Evolutionary conservation across 2,797 vertebrate genomes (phyloP).

Genomic region (Poeciliopsis paucimaculata): DNA sequence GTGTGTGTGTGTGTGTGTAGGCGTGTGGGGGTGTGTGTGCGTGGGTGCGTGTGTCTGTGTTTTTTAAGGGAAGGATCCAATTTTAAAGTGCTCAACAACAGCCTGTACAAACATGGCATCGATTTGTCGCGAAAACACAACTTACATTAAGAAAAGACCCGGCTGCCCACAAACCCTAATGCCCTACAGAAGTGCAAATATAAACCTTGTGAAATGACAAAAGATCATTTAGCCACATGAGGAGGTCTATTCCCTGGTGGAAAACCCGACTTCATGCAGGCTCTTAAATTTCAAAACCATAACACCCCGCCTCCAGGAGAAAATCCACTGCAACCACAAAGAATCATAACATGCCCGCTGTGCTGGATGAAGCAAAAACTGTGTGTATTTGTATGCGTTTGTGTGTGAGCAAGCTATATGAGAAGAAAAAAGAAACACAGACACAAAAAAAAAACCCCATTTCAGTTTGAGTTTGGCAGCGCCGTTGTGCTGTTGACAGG

Average conservation of each 20-base stretch:
- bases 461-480: constrained; percentile 34
- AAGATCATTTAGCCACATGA: constrained; percentile 50
- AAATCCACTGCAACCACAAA: constrained; percentile 50
- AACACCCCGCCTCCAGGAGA: constrained; percentile 26
- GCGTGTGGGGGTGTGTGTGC: constrained; percentile 8
- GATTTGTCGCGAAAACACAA: constrained; percentile 59
- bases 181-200: constrained; percentile 29
- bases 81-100: constrained; percentile 70
- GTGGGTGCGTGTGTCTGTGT: not conserved
- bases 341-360: constrained; percentile 35
- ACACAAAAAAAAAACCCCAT: not conserved
- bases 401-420: constrained; percentile 1
- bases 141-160: constrained; percentile 42
- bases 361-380: constrained; percentile 30
- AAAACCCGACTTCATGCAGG: constrained; percentile 57
- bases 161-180: constrained; percentile 41
- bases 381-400: constrained; percentile 19
- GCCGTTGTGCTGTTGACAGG: constrained; percentile 62
- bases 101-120: constrained; percentile 65
- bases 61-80: constrained; percentile 58
- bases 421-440: not conserved
- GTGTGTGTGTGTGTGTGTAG: constrained; percentile 18
- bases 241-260: constrained; percentile 46
- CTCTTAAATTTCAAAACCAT: constrained; percentile 60
- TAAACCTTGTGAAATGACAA: constrained; percentile 34